Percentiles rank a stretch among this genome's conserved stretches.
Conservation (phyloP, 2,797 vertebrate species). For the Cyclopterus lumpus region DNA sequence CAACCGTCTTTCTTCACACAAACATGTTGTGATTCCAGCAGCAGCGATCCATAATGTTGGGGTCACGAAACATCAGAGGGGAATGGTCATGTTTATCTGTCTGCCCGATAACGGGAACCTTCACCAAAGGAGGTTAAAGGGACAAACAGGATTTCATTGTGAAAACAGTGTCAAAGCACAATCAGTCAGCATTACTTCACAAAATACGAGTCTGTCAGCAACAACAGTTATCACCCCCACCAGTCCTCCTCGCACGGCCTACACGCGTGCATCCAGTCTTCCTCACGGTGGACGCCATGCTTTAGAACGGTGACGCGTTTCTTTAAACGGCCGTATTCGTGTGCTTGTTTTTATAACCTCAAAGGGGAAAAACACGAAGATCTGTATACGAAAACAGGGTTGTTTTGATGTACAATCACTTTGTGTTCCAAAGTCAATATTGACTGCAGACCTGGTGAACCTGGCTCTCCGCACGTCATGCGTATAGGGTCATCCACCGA, state of each 20-base stretch:
- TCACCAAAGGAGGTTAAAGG: constrained; percentile 40
- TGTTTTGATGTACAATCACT: constrained; percentile 75
- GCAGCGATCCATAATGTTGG: constrained; percentile 52
- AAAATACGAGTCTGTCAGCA: constrained; percentile 4
- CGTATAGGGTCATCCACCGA: constrained; percentile 58
- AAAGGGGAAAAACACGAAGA: constrained; percentile 19
- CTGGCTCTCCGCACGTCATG: constrained; percentile 69
- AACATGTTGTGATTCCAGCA: constrained; percentile 78
- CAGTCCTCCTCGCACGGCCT: constrained; percentile 1
- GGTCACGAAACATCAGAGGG: constrained; percentile 70
- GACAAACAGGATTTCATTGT: constrained; percentile 50
- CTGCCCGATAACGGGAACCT: constrained; percentile 68
- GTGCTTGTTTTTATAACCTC: constrained; percentile 38
- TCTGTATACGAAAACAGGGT: constrained; percentile 50
- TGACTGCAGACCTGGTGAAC: constrained; percentile 78
- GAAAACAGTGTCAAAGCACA: constrained; percentile 53
- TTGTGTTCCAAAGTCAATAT: constrained; percentile 82
- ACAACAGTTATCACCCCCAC: constrained; percentile 1
- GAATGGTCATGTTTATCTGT: constrained; percentile 73
- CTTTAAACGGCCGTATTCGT: neutral
- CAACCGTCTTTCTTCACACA: constrained; percentile 60
- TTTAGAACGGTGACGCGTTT: neutral
- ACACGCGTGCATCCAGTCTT: neutral
- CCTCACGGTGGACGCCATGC: neutral
- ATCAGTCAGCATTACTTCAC: constrained; percentile 31